phyloP scores from a whole-genome alignment of 2,113 vertebrate species.

The Buteo buteo region DNA sequence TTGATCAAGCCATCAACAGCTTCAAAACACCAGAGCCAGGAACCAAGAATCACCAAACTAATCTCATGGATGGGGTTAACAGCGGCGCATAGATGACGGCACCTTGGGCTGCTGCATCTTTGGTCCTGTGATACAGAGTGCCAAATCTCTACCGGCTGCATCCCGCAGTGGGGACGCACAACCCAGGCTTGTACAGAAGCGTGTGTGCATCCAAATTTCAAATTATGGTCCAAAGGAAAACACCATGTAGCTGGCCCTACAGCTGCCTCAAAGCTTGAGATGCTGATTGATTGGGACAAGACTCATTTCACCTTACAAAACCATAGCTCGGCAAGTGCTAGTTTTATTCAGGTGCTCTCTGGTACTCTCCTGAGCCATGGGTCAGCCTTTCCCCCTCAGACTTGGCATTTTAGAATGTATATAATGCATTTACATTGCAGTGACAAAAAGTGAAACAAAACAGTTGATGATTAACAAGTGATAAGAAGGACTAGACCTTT shows the following conservation, averaged over 20 bases:
- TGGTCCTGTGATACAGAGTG: accelerated
- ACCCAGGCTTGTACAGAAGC: background rate
- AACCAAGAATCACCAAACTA: background rate
- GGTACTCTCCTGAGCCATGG: background rate
- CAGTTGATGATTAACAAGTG: background rate
- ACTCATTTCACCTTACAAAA: background rate
- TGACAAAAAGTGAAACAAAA: background rate
- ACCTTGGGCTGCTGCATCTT: background rate
- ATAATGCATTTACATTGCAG: accelerated
- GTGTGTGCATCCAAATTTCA: background rate
- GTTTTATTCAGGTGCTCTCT: background rate
- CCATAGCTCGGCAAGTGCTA: background rate
- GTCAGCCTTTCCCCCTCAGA: background rate
- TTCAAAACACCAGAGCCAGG: background rate
- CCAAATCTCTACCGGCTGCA: background rate
- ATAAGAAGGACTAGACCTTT: background rate
- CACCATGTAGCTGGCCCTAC: background rate
- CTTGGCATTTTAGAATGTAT: background rate
- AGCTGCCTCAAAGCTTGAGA: background rate
- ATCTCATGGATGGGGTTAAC: background rate
- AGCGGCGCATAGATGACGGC: accelerated
- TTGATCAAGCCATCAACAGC: background rate
- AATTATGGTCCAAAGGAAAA: background rate
- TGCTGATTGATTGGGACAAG: background rate
- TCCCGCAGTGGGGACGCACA: background rate